A percentile compares a stretch with the other conserved stretches of the same genome.
These are phyloP conservation scores for Brachionus sp. DNA, from an alignment of 1,140 invertebrate genomes.

Conservation along the genomic window DNA sequence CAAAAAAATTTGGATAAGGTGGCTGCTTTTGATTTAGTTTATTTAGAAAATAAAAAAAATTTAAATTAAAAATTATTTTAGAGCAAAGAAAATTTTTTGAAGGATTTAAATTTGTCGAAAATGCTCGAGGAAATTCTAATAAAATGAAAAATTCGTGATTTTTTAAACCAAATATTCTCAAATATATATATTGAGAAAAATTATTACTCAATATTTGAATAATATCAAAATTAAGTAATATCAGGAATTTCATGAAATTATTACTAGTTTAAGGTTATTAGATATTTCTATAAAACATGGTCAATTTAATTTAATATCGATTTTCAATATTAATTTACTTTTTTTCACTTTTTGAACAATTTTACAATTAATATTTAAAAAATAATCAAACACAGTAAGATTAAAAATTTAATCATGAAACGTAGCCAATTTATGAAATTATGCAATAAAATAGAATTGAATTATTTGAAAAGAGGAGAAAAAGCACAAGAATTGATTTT, in stretches of 20 bases:
- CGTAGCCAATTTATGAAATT: too few relatives aligned
- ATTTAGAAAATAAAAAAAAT: neutral
- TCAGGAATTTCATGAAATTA: slow-evolving; percentile 1
- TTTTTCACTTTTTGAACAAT: neutral
- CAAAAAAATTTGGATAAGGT: neutral
- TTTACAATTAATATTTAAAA: neutral
- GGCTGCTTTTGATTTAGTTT: neutral
- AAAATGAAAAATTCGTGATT: neutral
- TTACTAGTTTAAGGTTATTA: neutral
- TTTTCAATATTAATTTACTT: neutral
- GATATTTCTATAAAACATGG: neutral
- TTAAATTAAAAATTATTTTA: too few relatives aligned
- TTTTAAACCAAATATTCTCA: neutral
- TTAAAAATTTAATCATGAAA: neutral
- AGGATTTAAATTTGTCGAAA: neutral
- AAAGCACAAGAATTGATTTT: too few relatives aligned
- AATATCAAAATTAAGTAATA: slow-evolving; percentile 1
- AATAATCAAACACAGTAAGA: neutral
- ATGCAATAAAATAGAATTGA: too few relatives aligned
- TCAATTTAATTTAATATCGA: neutral
- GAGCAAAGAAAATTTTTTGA: neutral
- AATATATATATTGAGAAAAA: neutral
- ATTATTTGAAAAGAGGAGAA: too few relatives aligned
- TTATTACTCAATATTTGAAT: neutral
- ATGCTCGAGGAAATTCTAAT: neutral